Evolutionary conservation across 2,797 vertebrate species (phyloP).

Genomic region (Eupleurogrammus muticus): DNA sequence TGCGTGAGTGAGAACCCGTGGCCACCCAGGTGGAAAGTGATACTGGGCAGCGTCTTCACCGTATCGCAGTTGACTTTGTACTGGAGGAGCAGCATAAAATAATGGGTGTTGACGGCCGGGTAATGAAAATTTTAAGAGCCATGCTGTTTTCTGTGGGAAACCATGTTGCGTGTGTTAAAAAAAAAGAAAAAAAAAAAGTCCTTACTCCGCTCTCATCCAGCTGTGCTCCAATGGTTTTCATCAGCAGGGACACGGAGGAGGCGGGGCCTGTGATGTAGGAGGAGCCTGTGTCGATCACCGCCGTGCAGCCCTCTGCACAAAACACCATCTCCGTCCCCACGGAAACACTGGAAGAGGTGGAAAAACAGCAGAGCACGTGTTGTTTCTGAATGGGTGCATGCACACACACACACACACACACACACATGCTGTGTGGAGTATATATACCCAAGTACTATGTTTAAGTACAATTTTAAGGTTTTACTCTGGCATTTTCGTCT

Average conservation of each 20-base stretch:
- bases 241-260: constrained; percentile 87
- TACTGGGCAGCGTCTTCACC: constrained; percentile 88
- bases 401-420: constrained; percentile 1
- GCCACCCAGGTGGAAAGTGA: constrained; percentile 93
- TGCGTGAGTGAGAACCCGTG: constrained; percentile 87
- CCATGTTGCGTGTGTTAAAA: constrained; percentile 44
- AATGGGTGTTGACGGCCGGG: neutral
- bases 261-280: constrained; percentile 95
- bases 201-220: constrained; percentile 87
- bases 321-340: constrained; percentile 87
- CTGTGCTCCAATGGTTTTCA: constrained; percentile 91
- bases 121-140: constrained; percentile 12
- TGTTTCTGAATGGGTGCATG: constrained; percentile 1
- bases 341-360: constrained; percentile 85
- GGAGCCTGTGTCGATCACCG: constrained; percentile 92
- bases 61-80: constrained; percentile 90
- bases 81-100: constrained; percentile 71
- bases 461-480: too few relatives aligned
- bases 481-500: too few relatives aligned
- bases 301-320: constrained; percentile 90
- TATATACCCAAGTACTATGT: neutral
- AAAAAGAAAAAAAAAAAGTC: too few relatives aligned
- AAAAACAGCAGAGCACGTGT: constrained; percentile 2
- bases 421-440: neutral
- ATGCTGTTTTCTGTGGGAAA: constrained; percentile 21